phyloP scores from a whole-genome alignment of 2,888 invertebrate species.

The Ommatoiulus sabulosus region DNA sequence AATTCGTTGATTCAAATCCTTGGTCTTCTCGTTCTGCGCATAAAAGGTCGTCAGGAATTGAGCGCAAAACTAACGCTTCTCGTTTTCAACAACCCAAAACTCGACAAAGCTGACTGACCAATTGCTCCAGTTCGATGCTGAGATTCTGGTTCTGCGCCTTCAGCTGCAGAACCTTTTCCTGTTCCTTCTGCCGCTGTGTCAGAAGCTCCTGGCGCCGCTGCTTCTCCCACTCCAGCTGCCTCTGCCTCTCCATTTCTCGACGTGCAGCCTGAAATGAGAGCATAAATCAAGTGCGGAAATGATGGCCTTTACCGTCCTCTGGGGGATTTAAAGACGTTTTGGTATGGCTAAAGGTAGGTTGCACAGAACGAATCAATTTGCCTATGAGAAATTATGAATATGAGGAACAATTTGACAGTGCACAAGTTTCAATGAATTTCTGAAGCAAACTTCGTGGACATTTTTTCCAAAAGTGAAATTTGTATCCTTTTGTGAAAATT shows the following conservation, averaged over 20 bases:
- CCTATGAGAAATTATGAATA: too few species aligned
- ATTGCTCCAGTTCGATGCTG: conserved; percentile 80
- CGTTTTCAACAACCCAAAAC: too few species aligned
- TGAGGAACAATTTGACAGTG: too few species aligned
- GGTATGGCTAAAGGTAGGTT: neutral
- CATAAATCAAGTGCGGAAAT: conserved; percentile 50
- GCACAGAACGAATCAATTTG: too few species aligned
- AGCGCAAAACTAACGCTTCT: neutral
- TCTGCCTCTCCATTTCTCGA: conserved; percentile 92
- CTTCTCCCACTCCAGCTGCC: conserved; percentile 96
- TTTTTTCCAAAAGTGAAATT: too few species aligned
- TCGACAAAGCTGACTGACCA: conserved; percentile 67
- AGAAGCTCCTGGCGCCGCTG: conserved; percentile 89
- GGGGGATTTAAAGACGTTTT: too few species aligned
- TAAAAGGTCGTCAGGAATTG: neutral
- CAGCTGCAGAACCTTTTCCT: conserved; percentile 83
- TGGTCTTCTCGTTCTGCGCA: conserved; percentile 76
- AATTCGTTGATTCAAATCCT: conserved; percentile 83
- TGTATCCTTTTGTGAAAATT: too few species aligned
- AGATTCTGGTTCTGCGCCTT: conserved; percentile 89
- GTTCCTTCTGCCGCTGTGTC: conserved; percentile 85
- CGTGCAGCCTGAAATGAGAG: conserved; percentile 64
- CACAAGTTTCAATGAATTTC: too few species aligned
- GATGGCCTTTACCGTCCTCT: neutral
- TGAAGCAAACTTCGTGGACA: too few species aligned